Conservation (phyloP, 2,113 vertebrate genomes). For the Salvator merianae region DNA sequence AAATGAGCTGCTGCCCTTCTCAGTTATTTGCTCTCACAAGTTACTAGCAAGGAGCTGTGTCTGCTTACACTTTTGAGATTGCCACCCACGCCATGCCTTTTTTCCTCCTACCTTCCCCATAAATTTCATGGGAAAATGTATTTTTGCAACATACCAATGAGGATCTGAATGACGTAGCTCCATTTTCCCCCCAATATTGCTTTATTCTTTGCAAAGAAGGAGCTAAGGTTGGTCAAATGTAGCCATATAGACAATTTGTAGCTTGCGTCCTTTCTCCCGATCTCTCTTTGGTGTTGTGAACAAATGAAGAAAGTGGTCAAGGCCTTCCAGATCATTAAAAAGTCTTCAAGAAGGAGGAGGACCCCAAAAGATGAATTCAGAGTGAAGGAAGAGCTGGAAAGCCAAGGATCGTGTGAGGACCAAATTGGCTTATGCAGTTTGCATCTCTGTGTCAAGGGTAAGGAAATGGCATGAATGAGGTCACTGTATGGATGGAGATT, state of each 20-base stretch:
- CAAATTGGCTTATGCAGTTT: constrained; percentile 72
- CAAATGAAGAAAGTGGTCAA: constrained; percentile 76
- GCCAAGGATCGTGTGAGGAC: constrained; percentile 70
- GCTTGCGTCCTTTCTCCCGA: not conserved
- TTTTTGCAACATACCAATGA: constrained; percentile 30
- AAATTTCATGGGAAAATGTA: constrained; percentile 45
- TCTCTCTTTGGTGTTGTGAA: not conserved
- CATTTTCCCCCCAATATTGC: not conserved
- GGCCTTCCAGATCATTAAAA: constrained; percentile 75
- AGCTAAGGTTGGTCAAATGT: constrained; percentile 43
- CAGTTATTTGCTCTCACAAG: constrained; percentile 65
- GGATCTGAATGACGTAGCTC: constrained; percentile 49
- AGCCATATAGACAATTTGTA: rapidly evolving
- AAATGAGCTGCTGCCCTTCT: constrained; percentile 61
- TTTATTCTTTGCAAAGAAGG: constrained; percentile 41
- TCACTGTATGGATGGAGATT: not conserved
- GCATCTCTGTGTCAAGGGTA: constrained; percentile 76
- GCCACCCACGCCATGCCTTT: constrained; percentile 54
- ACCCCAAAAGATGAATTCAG: constrained; percentile 70
- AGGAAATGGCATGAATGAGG: constrained; percentile 51
- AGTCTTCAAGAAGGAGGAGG: constrained; percentile 74
- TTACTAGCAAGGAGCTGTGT: constrained; percentile 46
- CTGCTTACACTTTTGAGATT: constrained; percentile 50
- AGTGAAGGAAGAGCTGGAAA: constrained; percentile 71
- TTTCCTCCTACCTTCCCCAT: constrained; percentile 23